These are phyloP conservation scores for Goniozus legneri DNA, from an alignment of 1,140 invertebrate species.

Conservation along the genomic window DNA sequence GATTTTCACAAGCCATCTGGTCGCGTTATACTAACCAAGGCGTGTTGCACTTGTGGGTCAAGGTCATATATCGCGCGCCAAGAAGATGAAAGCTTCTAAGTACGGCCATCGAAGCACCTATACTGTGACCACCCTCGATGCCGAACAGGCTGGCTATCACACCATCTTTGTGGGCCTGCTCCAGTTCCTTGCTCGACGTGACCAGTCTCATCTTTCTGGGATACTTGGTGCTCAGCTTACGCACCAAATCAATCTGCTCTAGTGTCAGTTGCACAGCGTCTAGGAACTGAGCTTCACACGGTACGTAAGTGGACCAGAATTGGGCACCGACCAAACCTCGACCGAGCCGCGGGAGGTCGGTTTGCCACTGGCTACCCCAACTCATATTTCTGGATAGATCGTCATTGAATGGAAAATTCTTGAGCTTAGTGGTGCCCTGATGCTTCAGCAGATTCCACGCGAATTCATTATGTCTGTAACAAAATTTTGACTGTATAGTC, in stretches of 20 bases:
- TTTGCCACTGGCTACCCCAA: slow-evolving; percentile 51
- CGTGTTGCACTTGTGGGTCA: slow-evolving; percentile 85
- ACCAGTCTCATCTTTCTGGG: slow-evolving; percentile 55
- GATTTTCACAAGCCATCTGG: too few relatives aligned
- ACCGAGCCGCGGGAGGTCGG: slow-evolving; percentile 55
- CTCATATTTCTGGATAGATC: slow-evolving; percentile 57
- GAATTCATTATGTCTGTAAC: slow-evolving; percentile 71
- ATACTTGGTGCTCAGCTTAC: slow-evolving; percentile 64
- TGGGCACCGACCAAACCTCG: slow-evolving; percentile 62
- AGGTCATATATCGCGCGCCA: slow-evolving; percentile 79
- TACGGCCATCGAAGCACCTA: slow-evolving; percentile 77
- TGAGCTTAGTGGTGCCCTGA: slow-evolving; percentile 65
- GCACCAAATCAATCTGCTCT: slow-evolving; percentile 80
- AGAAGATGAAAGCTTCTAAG: slow-evolving; percentile 79
- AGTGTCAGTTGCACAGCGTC: slow-evolving; percentile 77
- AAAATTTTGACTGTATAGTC: background rate
- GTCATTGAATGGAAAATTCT: slow-evolving; percentile 67
- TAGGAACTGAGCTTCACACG: slow-evolving; percentile 76
- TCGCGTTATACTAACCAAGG: slow-evolving; percentile 67
- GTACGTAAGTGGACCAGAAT: slow-evolving; percentile 89
- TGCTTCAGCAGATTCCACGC: slow-evolving; percentile 80
- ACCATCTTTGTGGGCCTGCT: slow-evolving; percentile 70
- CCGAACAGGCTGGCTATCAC: slow-evolving; percentile 80
- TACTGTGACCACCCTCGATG: slow-evolving; percentile 82
- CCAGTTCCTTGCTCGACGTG: slow-evolving; percentile 62